Evolutionary conservation across 2,888 invertebrate genomes (phyloP), one percentile per base, ranked within the genome.

Genomic region (Caenorhabditis imperialis): DNA sequence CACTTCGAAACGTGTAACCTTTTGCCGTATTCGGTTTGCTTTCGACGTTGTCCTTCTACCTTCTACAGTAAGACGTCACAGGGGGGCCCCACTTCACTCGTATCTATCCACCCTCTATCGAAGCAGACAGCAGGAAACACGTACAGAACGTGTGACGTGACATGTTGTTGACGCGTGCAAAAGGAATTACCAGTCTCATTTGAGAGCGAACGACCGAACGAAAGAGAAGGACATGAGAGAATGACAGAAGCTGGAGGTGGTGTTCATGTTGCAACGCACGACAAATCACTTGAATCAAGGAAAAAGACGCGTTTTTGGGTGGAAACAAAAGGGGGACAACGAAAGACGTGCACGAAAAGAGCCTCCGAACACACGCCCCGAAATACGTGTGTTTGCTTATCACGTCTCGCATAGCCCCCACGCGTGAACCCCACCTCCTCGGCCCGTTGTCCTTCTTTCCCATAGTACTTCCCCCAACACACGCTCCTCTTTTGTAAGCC

Each of bases 361-460:
- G 57, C 57, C 40, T 8, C n/a, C 10, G 35, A 44, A 40, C 47
- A 67, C 65, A 51, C 57, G 67, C 51, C 37, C 50, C 33, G 44
- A 57, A 55, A 37, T 37, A 57, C 67, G 67, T 67, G 67, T 67
- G 67, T 67, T 67, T 67, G 67, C 67, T 67, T 67, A 67, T 67
- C 67, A 67, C 67, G 57, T 67, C 57, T 67, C 67, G 67, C 65
- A 57, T 65, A 45, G 55, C 57, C 50, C 57, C 57, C 50, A 48
- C 50, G 67, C 67, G 67, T 67, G 67, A 67, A 67, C 67, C 67
- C 67, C 67, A 67, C 67, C 51, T 40, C 51, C 58, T 44, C 12
- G 38, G 53, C 53, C 62, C 22, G 30, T 37, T 47, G 47, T 58
- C 44, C 55, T 35, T 44, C 22, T 33, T 51, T 38, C 30, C n/a